A percentile compares a stretch with the other conserved stretches of the same genome.
phyloP scores from a whole-genome alignment of 2,113 vertebrate genomes.

The Hymenochirus boettgeri region DNA sequence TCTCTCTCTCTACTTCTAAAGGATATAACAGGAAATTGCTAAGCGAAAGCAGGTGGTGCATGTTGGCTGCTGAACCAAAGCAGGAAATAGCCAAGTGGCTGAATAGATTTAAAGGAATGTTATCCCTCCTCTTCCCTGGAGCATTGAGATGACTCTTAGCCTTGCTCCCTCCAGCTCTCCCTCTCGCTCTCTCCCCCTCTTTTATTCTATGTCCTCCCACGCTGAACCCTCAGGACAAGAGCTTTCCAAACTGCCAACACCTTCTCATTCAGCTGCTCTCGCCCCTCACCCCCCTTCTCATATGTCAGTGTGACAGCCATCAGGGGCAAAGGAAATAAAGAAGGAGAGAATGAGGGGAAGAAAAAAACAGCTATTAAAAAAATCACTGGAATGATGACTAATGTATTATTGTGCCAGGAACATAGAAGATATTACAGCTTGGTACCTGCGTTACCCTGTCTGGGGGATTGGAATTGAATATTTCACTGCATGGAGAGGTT shows the following conservation, averaged over 20 bases:
- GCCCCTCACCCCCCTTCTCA: constrained; percentile 3
- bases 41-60: constrained; percentile 67
- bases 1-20: background rate
- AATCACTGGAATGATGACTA: constrained; percentile 6
- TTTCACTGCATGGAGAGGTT: background rate
- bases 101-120: constrained; percentile 55
- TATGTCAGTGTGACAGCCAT: background rate
- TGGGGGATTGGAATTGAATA: background rate
- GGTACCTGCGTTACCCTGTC: background rate
- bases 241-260: constrained; percentile 6
- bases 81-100: constrained; percentile 67
- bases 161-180: background rate
- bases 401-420: background rate
- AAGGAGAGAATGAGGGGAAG: background rate
- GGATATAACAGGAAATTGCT: constrained; percentile 63
- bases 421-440: background rate
- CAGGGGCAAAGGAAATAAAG: constrained; percentile 2
- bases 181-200: no score
- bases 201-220: constrained; percentile 1
- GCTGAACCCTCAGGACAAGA: constrained; percentile 4
- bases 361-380: background rate
- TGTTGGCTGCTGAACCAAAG: constrained; percentile 49
- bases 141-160: constrained; percentile 8
- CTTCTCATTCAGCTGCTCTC: constrained; percentile 8
- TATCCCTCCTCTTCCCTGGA: constrained; percentile 46